These are phyloP conservation scores for Burhinus bistriatus DNA, from an alignment of 2,113 vertebrate genomes.

Conservation along the genomic window DNA sequence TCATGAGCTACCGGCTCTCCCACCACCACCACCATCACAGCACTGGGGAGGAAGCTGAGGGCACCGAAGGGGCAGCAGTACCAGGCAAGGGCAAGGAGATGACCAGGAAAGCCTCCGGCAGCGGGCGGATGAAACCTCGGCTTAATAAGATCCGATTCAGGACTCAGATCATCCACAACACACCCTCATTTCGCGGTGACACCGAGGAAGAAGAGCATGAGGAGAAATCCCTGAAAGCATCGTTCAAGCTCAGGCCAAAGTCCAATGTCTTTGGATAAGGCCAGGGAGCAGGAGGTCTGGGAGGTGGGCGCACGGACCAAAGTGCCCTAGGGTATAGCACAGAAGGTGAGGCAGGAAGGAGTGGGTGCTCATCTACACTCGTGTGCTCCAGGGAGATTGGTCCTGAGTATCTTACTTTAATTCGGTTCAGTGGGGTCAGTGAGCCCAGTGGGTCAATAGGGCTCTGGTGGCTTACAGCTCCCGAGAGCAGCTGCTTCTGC, in stretches of 20 bases:
- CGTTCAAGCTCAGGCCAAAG: conserved; percentile 84
- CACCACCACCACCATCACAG: conserved; percentile 71
- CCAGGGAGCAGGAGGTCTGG: neutral
- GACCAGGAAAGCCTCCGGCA: conserved; percentile 79
- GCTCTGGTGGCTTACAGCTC: neutral
- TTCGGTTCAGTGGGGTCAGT: neutral
- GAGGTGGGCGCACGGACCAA: neutral
- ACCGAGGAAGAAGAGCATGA: conserved; percentile 76
- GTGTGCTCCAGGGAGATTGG: neutral
- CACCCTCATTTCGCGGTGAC: conserved; percentile 78
- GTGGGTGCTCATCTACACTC: neutral
- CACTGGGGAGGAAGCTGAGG: conserved; percentile 34
- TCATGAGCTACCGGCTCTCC: conserved; percentile 82
- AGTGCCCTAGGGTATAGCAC: neutral
- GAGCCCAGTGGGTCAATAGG: neutral
- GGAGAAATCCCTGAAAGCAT: conserved; percentile 76
- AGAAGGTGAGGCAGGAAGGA: neutral
- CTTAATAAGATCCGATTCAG: conserved; percentile 88
- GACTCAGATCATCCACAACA: conserved; percentile 93
- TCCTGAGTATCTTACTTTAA: neutral
- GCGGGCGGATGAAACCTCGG: conserved; percentile 83
- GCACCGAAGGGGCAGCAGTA: conserved; percentile 30
- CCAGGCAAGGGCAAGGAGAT: conserved; percentile 72
- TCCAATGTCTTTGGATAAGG: conserved; percentile 93
- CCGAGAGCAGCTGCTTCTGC: neutral